Conservation (phyloP, 53 echinoderm and acorn worm species). For the Temnopleurus reevesii region DNA sequence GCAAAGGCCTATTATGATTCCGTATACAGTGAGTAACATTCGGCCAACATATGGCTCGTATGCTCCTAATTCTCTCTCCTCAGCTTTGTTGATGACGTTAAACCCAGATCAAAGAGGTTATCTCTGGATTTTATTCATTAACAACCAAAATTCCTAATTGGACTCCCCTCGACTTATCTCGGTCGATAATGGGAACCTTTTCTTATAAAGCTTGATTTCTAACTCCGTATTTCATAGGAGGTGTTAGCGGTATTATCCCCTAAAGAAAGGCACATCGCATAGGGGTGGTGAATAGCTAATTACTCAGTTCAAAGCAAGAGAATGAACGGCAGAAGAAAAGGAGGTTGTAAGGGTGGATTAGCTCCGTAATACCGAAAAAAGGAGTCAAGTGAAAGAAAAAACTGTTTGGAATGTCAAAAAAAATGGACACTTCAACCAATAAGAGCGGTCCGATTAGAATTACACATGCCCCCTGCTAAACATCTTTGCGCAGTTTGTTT, state of each 20-base stretch:
- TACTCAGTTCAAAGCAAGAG: background rate
- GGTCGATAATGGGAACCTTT: slow-evolving; percentile 47
- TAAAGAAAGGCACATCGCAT: slow-evolving; percentile 13
- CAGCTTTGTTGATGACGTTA: background rate
- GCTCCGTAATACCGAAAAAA: background rate
- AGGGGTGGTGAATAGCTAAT: slow-evolving; percentile 41
- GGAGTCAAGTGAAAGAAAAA: slow-evolving; percentile 9
- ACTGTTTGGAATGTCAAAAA: slow-evolving; percentile 26
- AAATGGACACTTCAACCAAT: background rate
- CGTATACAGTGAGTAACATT: background rate
- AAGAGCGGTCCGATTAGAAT: background rate
- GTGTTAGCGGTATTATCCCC: slow-evolving; percentile 32
- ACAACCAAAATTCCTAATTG: slow-evolving; percentile 38
- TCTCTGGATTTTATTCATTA: slow-evolving; percentile 42
- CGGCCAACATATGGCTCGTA: background rate
- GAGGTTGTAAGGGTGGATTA: slow-evolving; percentile 43
- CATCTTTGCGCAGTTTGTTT: background rate
- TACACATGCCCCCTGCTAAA: background rate
- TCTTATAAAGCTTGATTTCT: slow-evolving; percentile 39
- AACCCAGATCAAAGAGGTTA: slow-evolving; percentile 10
- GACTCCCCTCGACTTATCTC: slow-evolving; percentile 39
- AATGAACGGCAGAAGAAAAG: background rate
- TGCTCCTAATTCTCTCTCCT: background rate
- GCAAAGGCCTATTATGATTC: background rate
- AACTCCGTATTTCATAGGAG: background rate